Evolutionary conservation across 2,888 invertebrate genomes (phyloP), one percentile per base, ranked within the genome.

Genomic region (Allacma fusca): DNA sequence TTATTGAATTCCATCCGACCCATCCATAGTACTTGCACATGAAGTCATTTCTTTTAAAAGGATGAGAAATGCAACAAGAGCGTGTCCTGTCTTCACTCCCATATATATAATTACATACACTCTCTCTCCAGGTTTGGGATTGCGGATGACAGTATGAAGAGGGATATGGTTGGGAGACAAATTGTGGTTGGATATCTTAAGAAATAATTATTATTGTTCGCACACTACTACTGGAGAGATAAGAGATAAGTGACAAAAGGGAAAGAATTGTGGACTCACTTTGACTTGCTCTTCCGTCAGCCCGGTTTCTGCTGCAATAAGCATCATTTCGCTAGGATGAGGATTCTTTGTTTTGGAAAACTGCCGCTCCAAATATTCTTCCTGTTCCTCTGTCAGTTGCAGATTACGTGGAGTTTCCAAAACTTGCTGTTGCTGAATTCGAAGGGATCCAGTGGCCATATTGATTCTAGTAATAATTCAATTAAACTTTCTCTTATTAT

Each of bases 251-350:
- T 9, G 34, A 34, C 4, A 24, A 28, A 65, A 65, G 62, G 21
- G 21, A 2, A 16, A 16, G 16, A 50, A 50, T 9, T 19, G 40
- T 13, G 2, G 28, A 59, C 84, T 83, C 82, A 89, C 89, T 86
- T 88, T 87, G 13, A 89, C 89, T 50, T 88, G 87, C 40, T 85
- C 85, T 80, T 89, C 88, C 13, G 87, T 85, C n/a, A 89, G 85
- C 2, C 89, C 89, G 0, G 88, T 88, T 82, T 89, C 89, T 0
- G 89, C 89, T 5, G 89, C 88, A 19, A 89, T 86, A 2, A 89
- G 86, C 21, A 88, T 87, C 40, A 89, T 83, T 79, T 89, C 89
- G 28, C 87, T 87, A 28, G 87, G 87, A 69, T 88, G 88, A 5
- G 89, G 89, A 79, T 88, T 88, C 80, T 88, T 87, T 69, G 88